These are phyloP conservation scores for Brachystomella parvula DNA, from an alignment of 1,140 invertebrate genomes.

Conservation along the genomic window DNA sequence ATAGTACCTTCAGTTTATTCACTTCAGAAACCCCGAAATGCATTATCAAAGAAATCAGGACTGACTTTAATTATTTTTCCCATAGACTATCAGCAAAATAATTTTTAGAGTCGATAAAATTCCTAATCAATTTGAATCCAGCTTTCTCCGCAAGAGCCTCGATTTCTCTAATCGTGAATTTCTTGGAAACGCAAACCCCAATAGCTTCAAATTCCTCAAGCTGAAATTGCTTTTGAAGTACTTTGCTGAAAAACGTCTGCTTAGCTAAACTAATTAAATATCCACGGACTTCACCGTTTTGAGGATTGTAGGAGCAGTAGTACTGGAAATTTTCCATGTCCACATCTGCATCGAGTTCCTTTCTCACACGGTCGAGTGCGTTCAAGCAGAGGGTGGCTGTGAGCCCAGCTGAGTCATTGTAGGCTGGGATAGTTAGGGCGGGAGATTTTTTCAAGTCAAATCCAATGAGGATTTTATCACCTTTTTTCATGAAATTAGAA, in stretches of 20 bases:
- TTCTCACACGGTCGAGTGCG: too few relatives aligned
- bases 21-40: too few relatives aligned
- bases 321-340: neutral
- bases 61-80: constrained; percentile 3
- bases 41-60: too few relatives aligned
- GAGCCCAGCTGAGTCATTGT: constrained; percentile 7
- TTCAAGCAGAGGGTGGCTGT: too few relatives aligned
- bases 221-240: neutral
- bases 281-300: neutral
- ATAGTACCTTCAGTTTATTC: too few relatives aligned
- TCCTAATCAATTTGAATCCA: neutral
- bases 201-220: neutral
- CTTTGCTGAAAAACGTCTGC: neutral
- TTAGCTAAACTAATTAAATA: neutral
- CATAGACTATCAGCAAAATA: neutral
- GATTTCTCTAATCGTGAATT: neutral
- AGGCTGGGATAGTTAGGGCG: neutral
- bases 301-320: neutral
- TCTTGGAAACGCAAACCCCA: neutral
- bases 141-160: neutral
- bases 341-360: neutral
- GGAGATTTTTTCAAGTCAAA: neutral
- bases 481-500: neutral
- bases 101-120: neutral
- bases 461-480: neutral